A percentile compares a stretch with the other conserved stretches of the same genome.
These are phyloP conservation scores for Talpa occidentalis DNA, from an alignment of 2,113 vertebrate species.

Conservation along the genomic window DNA sequence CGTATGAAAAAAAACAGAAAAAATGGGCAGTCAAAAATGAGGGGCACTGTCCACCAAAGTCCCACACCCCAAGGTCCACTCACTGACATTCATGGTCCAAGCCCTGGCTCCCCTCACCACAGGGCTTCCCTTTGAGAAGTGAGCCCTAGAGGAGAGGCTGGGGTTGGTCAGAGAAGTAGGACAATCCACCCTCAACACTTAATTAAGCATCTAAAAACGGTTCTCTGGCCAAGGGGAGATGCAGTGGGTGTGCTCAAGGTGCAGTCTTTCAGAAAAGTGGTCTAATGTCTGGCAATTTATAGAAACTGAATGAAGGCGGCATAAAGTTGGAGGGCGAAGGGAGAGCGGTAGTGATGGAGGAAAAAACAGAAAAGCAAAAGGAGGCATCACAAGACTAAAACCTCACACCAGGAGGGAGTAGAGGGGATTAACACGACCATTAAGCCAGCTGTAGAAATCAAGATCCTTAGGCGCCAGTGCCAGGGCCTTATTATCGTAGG, in stretches of 20 bases:
- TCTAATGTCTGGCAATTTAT: too few species aligned
- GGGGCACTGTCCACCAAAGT: accelerated
- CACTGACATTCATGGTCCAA: neutral
- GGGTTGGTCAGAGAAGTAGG: neutral
- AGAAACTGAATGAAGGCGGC: neutral
- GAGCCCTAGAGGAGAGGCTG: neutral
- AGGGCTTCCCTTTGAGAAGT: neutral
- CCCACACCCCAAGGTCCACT: neutral
- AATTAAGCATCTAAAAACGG: neutral
- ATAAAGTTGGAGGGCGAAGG: neutral
- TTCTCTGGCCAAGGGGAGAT: neutral
- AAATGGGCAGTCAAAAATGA: constrained; percentile 37
- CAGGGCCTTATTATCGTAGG: too few species aligned
- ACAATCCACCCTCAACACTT: neutral
- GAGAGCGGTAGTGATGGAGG: too few species aligned
- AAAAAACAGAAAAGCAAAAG: too few species aligned
- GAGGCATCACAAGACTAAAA: too few species aligned
- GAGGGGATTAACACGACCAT: too few species aligned
- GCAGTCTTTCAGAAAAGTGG: neutral
- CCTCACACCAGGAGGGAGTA: too few species aligned
- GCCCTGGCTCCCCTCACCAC: neutral
- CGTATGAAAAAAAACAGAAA: constrained; percentile 13
- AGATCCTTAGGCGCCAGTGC: too few species aligned
- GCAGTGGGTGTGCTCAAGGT: too few species aligned
- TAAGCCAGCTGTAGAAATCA: too few species aligned